Evolutionary conservation across 37 sponge, comb jelly and placozoan species (phyloP), one percentile per base, ranked within the genome.

Genomic region (Petrosia ficiformis): DNA sequence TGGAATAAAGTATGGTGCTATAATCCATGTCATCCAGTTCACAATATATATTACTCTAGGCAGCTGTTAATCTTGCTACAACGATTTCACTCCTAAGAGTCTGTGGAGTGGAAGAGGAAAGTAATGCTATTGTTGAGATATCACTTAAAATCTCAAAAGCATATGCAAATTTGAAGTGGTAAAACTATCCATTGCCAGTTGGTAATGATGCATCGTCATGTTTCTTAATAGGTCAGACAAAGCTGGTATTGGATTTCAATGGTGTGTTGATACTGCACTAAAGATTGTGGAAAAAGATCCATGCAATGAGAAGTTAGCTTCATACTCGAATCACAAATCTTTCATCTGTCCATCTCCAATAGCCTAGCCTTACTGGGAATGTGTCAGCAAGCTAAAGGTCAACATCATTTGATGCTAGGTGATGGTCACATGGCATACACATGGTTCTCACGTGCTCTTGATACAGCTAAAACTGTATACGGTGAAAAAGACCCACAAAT

Each of bases 91-190:
- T 74, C 6, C 72, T 85, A 74, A 11, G 73, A 4, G 24, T 43
- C 28, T 57, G 67, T 59, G 84, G 60, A 57, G 24, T 73, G 56
- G 0, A 42, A 79, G 70, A 79, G 86, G 75, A 79, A 29, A 36
- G 6, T 43, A 70, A 73, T 37, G 69, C 80, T 14, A 57, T 86
- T 6, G 42, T 86, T 37, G 86, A 86, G 67, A 73, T 86, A 33
- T 86, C 86, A 2, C 75, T 86, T 25, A 86, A 86, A 61, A 66
- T 86, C 1, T 42, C 70, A 26, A 73, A 79, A 68, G 61, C 72
- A 3, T 79, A 74, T 41, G 43, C 61, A 21, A 79, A 86, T 59
- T 72, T 66, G 44, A 81, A 41, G 43, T 70, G 63, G 82, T 81
- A 38, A 42, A 54, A 29, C 32, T n/a, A n/a, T n/a, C n/a, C n/a